phyloP scores from a whole-genome alignment of 2,888 invertebrate species.

The Polyommatus iphigenia region DNA sequence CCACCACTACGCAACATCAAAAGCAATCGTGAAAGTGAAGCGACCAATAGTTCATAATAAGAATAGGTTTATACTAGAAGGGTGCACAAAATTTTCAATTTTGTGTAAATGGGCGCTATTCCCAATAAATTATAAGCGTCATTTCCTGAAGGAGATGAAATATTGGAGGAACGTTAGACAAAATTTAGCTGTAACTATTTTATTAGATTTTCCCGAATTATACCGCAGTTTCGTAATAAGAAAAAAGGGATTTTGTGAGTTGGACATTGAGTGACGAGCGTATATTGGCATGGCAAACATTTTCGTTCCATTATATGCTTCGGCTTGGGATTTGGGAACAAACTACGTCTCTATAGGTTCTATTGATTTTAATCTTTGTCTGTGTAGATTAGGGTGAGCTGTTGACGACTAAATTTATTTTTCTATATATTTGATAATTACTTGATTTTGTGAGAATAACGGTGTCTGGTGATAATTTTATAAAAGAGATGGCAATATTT shows the following conservation, averaged over 20 bases:
- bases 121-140: background rate
- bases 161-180: background rate
- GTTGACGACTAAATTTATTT: slow-evolving; percentile 14
- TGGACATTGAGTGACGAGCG: background rate
- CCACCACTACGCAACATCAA: slow-evolving; percentile 82
- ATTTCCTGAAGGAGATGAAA: slow-evolving; percentile 8
- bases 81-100: background rate
- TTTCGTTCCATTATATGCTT: slow-evolving; percentile 15
- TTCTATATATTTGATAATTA: slow-evolving; percentile 11
- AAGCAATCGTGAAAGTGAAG: slow-evolving; percentile 82
- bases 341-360: slow-evolving; percentile 54
- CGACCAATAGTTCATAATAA: slow-evolving; percentile 44
- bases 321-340: slow-evolving; percentile 62
- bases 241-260: background rate
- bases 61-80: background rate
- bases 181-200: background rate
- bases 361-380: slow-evolving; percentile 35
- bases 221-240: background rate
- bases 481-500: slow-evolving; percentile 21
- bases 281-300: background rate
- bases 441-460: slow-evolving; percentile 22
- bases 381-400: slow-evolving; percentile 22
- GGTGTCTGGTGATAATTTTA: slow-evolving; percentile 28
- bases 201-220: background rate
- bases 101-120: slow-evolving; percentile 5